A percentile compares a stretch with the other conserved stretches of the same genome.
These are phyloP conservation scores for Ptychoptera contaminata DNA, from an alignment of 2,888 invertebrate genomes.

Conservation along the genomic window DNA sequence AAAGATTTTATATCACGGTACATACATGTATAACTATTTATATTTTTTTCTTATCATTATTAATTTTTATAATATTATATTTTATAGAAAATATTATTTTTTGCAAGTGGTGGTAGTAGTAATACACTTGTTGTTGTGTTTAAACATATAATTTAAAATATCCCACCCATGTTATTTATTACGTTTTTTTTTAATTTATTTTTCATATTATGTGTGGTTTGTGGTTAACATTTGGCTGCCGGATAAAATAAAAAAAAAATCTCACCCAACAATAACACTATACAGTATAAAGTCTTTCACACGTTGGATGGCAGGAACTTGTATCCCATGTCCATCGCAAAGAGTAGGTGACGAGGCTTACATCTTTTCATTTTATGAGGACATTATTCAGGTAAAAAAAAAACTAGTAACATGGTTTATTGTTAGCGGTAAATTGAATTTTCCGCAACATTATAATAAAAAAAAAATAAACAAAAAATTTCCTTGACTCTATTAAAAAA, in stretches of 20 bases:
- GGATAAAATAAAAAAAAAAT: too few relatives aligned
- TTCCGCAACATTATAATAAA: too few relatives aligned
- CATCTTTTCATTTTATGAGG: constrained; percentile 64
- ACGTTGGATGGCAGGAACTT: constrained; percentile 76
- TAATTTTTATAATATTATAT: not conserved
- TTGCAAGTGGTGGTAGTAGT: too few relatives aligned
- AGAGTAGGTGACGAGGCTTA: constrained; percentile 26
- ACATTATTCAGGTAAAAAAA: constrained; percentile 48
- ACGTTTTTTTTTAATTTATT: not conserved
- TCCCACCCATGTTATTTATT: not conserved
- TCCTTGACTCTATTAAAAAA: too few relatives aligned
- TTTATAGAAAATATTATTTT: too few relatives aligned
- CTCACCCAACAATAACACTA: too few relatives aligned
- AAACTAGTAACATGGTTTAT: not conserved
- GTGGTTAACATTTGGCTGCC: not conserved
- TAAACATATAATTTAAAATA: not conserved
- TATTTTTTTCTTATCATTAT: not conserved
- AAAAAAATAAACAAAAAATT: too few relatives aligned
- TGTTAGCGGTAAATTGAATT: too few relatives aligned
- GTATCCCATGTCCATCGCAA: constrained; percentile 53
- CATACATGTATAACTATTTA: constrained; percentile 7
- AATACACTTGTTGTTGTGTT: too few relatives aligned
- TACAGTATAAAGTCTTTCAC: constrained; percentile 54
- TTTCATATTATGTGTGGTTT: constrained; percentile 4
- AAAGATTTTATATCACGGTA: constrained; percentile 63